Percentiles rank a stretch among this genome's conserved stretches.
phyloP scores from a whole-genome alignment of 2,888 invertebrate genomes.

The Chorisops tibialis region DNA sequence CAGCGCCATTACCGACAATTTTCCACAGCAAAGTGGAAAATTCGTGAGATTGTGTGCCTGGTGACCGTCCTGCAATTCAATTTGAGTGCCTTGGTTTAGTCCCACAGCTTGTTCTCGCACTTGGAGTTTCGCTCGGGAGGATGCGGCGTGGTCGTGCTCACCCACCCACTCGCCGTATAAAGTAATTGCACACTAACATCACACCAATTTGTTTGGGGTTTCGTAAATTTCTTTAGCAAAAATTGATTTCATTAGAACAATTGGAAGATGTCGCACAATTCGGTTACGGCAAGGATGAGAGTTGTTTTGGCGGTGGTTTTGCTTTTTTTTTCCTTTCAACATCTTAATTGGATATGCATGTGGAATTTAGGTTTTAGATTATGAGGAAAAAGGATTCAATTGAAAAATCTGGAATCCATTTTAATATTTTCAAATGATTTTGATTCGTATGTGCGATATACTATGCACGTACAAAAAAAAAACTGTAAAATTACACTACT shows the following conservation, averaged over 20 bases:
- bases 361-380: too few species aligned
- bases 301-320: too few species aligned
- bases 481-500: too few species aligned
- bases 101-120: too few species aligned
- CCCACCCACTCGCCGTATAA: neutral
- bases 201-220: constrained; percentile 32
- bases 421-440: too few species aligned
- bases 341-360: too few species aligned
- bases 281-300: constrained; percentile 23
- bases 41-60: neutral
- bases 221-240: constrained; percentile 33
- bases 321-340: too few species aligned
- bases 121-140: too few species aligned
- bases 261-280: constrained; percentile 35
- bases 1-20: constrained; percentile 22
- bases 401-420: too few species aligned
- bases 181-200: constrained; percentile 29
- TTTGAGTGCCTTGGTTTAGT: constrained; percentile 2
- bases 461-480: too few species aligned
- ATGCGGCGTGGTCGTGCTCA: neutral
- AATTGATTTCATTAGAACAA: constrained; percentile 36
- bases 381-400: too few species aligned
- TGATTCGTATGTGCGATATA: too few species aligned
- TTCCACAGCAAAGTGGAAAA: constrained; percentile 22
- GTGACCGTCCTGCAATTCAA: constrained; percentile 24